phyloP scores from a whole-genome alignment of 2,797 vertebrate species.

The Microctenopoma steveboyesi region DNA sequence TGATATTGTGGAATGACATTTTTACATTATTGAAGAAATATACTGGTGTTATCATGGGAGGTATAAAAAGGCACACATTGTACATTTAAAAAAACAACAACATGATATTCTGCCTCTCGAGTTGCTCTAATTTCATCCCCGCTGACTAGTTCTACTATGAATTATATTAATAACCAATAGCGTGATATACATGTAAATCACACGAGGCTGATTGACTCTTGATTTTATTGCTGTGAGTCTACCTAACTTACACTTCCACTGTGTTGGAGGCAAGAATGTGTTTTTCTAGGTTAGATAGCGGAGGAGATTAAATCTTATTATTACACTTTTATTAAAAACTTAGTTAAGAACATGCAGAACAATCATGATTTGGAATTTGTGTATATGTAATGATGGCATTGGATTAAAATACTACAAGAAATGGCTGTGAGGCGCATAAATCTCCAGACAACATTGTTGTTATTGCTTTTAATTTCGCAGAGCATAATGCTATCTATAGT shows the following conservation, averaged over 20 bases:
- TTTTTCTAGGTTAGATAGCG: constrained; percentile 14
- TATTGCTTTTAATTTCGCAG: constrained; percentile 59
- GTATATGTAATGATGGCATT: constrained; percentile 29
- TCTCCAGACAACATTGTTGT: constrained; percentile 48
- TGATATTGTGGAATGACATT: too few species aligned
- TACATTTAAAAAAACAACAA: too few species aligned
- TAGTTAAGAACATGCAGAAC: constrained; percentile 8
- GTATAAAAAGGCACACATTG: too few species aligned
- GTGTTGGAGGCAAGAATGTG: constrained; percentile 9
- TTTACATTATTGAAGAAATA: too few species aligned
- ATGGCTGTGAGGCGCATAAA: constrained; percentile 1
- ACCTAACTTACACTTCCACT: constrained; percentile 11
- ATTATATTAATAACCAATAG: too few species aligned
- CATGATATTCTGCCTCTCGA: too few species aligned
- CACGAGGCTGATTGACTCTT: constrained; percentile 16
- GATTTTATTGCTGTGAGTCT: constrained; percentile 23
- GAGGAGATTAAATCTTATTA: constrained; percentile 41
- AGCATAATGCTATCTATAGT: constrained; percentile 57
- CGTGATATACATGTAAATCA: background rate
- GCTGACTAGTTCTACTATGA: background rate
- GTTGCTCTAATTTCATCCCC: background rate
- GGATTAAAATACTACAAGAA: constrained; percentile 41
- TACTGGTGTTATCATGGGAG: too few species aligned
- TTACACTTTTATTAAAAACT: constrained; percentile 29
- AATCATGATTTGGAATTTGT: background rate